Evolutionary conservation across 2,888 invertebrate species (phyloP).

Genomic region (Mythimna lalbum): DNA sequence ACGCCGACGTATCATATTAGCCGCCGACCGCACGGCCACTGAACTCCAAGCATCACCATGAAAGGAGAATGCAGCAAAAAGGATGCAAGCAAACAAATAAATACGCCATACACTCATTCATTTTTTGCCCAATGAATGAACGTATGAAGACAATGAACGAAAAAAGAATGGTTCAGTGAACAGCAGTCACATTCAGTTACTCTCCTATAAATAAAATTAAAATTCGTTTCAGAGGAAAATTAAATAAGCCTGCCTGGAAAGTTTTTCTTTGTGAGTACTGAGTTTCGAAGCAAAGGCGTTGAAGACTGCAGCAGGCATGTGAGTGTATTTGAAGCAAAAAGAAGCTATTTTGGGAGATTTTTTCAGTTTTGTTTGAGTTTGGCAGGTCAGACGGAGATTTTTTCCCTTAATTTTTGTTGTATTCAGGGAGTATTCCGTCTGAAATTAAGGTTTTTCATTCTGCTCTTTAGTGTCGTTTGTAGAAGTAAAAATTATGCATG

Average conservation of each 20-base stretch:
- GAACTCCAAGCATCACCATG: slow-evolving; percentile 33
- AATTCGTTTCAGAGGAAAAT: slow-evolving; percentile 53
- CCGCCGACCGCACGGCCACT: slow-evolving; percentile 28
- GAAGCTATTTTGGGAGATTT: neutral
- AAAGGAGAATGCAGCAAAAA: slow-evolving; percentile 36
- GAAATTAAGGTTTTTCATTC: neutral
- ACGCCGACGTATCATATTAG: slow-evolving; percentile 10
- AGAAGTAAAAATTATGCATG: neutral
- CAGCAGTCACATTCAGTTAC: slow-evolving; percentile 43
- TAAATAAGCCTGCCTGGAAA: slow-evolving; percentile 50
- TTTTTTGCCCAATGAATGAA: slow-evolving; percentile 52
- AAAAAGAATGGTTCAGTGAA: slow-evolving; percentile 50
- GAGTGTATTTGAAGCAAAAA: neutral
- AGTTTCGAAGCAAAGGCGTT: slow-evolving; percentile 32
- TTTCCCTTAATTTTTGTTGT: no score
- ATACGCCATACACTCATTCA: slow-evolving; percentile 44
- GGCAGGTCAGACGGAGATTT: neutral
- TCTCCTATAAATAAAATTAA: slow-evolving; percentile 59
- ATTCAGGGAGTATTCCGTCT: neutral
- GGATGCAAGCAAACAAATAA: slow-evolving; percentile 48
- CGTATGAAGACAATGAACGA: slow-evolving; percentile 54
- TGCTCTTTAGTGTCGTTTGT: neutral
- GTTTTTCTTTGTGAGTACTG: slow-evolving; percentile 49
- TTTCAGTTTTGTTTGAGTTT: neutral
- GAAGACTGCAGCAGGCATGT: slow-evolving; percentile 16